A percentile compares a stretch with the other conserved stretches of the same genome.
Conservation (phyloP, 2,888 invertebrate genomes). For the Rhopalosiphum nymphaeae region DNA sequence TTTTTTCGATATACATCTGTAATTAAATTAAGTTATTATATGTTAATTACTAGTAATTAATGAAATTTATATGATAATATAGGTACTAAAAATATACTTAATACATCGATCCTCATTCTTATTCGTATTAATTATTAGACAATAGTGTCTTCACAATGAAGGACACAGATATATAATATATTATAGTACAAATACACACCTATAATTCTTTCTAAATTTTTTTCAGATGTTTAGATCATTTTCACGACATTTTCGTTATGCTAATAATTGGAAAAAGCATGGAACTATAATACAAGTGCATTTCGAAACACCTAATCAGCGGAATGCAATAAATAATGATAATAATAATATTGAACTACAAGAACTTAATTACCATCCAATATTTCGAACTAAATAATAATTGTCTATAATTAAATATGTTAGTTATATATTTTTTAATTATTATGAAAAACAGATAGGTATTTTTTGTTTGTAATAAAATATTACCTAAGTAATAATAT, state of each 20-base stretch:
- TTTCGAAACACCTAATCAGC: background rate
- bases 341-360: slow-evolving; percentile 43
- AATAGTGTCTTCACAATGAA: background rate
- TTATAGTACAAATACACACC: background rate
- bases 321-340: background rate
- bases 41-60: background rate
- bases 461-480: background rate
- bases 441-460: background rate
- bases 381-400: background rate
- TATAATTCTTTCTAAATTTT: background rate
- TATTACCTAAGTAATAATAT: background rate
- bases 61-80: background rate
- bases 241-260: background rate
- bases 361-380: slow-evolving; percentile 29
- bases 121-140: background rate
- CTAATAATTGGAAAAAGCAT: slow-evolving; percentile 19
- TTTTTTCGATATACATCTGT: background rate
- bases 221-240: slow-evolving; percentile 36
- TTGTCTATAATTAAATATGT: background rate
- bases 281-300: background rate
- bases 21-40: background rate
- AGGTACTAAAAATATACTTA: no score
- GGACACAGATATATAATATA: background rate
- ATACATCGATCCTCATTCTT: no score
- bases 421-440: background rate